Percentiles rank a stretch among this genome's conserved stretches.
Evolutionary conservation across 2,797 vertebrate genomes (phyloP).

Genomic region (Lophotriccus pileatus): DNA sequence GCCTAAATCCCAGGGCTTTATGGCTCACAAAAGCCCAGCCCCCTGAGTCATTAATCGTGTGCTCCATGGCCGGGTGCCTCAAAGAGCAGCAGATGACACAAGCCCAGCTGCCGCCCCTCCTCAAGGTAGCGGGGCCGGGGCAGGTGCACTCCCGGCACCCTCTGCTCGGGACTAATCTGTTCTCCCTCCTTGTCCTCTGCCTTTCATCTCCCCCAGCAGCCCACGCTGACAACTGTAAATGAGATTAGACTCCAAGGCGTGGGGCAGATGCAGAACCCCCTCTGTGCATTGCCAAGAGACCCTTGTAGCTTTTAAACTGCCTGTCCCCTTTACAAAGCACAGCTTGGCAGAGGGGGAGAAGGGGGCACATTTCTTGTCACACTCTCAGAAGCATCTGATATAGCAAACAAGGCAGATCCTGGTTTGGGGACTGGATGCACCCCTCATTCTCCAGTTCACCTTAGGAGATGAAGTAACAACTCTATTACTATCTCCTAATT

Average conservation of each 20-base stretch:
- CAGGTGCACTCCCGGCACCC: constrained; percentile 74
- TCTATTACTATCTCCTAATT: background rate
- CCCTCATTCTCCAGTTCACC: background rate
- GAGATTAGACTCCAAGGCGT: constrained; percentile 72
- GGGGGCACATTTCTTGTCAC: background rate
- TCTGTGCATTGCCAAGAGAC: constrained; percentile 1
- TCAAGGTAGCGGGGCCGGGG: constrained; percentile 34
- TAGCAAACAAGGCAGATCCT: background rate
- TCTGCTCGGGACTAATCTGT: constrained; percentile 34
- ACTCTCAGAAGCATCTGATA: background rate
- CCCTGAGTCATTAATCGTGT: constrained; percentile 73
- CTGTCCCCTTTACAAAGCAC: background rate
- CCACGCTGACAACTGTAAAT: constrained; percentile 72
- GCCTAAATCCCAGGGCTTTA: constrained; percentile 68
- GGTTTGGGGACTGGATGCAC: background rate
- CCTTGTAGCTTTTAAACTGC: constrained; percentile 15
- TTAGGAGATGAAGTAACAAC: background rate
- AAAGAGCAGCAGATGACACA: constrained; percentile 75
- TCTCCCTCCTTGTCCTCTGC: constrained; percentile 50
- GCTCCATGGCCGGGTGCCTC: constrained; percentile 60
- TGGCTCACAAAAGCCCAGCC: constrained; percentile 58
- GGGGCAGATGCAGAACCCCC: constrained; percentile 46
- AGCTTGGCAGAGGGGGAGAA: background rate
- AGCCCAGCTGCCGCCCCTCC: constrained; percentile 57
- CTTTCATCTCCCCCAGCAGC: constrained; percentile 49